Evolutionary conservation across 2,888 invertebrate species (phyloP).

Genomic region (Limnephilus lunatus): DNA sequence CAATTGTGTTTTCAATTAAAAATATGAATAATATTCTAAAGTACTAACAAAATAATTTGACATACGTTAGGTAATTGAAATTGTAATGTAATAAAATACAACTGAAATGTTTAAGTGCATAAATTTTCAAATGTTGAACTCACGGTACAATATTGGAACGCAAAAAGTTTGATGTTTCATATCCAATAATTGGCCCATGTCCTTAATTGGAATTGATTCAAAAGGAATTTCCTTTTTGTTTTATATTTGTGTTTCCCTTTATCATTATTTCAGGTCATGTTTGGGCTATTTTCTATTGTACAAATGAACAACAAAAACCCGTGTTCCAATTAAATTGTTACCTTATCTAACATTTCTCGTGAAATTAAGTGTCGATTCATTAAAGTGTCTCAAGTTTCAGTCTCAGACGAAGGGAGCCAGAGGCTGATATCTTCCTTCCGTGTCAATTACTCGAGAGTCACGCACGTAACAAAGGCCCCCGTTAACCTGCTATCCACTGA

Average conservation of each 20-base stretch:
- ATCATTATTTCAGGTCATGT: not conserved
- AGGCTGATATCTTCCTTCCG: slow-evolving; percentile 10
- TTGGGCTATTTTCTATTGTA: not conserved
- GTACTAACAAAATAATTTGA: not conserved
- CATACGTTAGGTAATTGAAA: too few relatives aligned
- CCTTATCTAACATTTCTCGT: not conserved
- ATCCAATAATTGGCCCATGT: too few relatives aligned
- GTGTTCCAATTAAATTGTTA: not conserved
- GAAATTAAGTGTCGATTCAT: not conserved
- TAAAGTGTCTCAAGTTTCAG: not conserved
- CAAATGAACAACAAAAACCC: not conserved
- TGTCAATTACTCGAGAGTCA: not conserved
- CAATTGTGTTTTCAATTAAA: not conserved
- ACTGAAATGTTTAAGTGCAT: too few relatives aligned
- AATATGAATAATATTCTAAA: not conserved
- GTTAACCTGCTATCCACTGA: slow-evolving; percentile 34
- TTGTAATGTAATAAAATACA: too few relatives aligned
- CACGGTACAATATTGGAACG: too few relatives aligned
- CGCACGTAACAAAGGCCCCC: not conserved
- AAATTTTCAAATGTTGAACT: too few relatives aligned
- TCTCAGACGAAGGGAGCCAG: not conserved
- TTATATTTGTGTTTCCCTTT: not conserved
- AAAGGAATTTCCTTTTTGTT: not conserved
- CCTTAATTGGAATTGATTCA: not conserved
- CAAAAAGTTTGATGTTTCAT: too few relatives aligned